Conservation (phyloP, 37 sponge, comb jelly and placozoan genomes). For the Petrosia ficiformis region DNA sequence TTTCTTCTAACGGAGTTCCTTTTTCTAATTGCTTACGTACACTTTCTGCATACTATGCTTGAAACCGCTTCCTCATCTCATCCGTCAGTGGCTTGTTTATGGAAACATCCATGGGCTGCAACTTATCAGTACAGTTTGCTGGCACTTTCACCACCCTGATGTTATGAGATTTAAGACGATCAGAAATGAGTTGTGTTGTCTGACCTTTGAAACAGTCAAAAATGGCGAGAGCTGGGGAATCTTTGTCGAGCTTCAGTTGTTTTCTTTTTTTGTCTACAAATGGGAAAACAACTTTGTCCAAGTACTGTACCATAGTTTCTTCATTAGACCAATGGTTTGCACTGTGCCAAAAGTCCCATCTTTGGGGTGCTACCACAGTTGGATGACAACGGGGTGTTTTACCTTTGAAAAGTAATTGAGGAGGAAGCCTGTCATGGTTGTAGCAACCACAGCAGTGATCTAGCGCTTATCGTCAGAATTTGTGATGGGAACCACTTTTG, state of each 20-base stretch:
- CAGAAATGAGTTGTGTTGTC: neutral
- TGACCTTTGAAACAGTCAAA: slow-evolving; percentile 52
- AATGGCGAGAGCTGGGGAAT: slow-evolving; percentile 33
- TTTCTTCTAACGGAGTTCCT: neutral
- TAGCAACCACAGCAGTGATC: slow-evolving; percentile 54
- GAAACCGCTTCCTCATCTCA: slow-evolving; percentile 24
- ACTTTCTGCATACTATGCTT: slow-evolving; percentile 49
- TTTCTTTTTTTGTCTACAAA: slow-evolving; percentile 23
- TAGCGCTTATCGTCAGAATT: slow-evolving; percentile 49
- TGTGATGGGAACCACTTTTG: slow-evolving; percentile 27
- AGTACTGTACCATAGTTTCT: slow-evolving; percentile 36
- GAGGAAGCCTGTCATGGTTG: slow-evolving; percentile 37
- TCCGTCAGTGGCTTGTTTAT: slow-evolving; percentile 52
- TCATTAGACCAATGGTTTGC: slow-evolving; percentile 65
- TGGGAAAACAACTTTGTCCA: slow-evolving; percentile 45
- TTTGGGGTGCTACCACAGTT: slow-evolving; percentile 16
- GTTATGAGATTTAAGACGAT: neutral
- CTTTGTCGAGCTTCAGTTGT: slow-evolving; percentile 9
- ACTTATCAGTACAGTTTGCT: slow-evolving; percentile 36
- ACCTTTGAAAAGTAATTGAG: slow-evolving; percentile 50
- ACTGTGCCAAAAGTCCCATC: slow-evolving; percentile 43
- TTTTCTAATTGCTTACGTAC: slow-evolving; percentile 15
- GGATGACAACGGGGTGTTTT: slow-evolving; percentile 44
- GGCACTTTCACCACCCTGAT: slow-evolving; percentile 32
- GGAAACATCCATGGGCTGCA: slow-evolving; percentile 53